phyloP scores from a whole-genome alignment of 2,113 vertebrate species.

The Choloepus hoffmanni region DNA sequence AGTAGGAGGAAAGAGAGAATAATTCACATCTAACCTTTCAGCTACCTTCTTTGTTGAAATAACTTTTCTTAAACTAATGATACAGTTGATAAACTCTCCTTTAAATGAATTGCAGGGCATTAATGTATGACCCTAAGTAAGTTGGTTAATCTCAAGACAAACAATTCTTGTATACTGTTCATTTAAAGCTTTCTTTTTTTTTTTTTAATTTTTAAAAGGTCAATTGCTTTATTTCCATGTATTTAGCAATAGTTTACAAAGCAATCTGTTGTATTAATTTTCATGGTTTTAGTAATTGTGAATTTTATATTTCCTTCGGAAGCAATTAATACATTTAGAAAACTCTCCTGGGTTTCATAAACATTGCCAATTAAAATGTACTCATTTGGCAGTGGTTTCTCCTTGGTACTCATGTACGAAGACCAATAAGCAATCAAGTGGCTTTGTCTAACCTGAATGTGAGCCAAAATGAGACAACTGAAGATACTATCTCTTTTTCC shows the following conservation, averaged over 20 bases:
- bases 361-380: constrained; percentile 75
- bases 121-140: constrained; percentile 24
- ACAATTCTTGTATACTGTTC: constrained; percentile 51
- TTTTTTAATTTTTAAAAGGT: constrained; percentile 71
- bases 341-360: constrained; percentile 76
- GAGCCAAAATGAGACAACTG: constrained; percentile 57
- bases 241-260: constrained; percentile 79
- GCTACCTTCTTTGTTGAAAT: constrained; percentile 61
- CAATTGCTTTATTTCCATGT: constrained; percentile 77
- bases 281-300: constrained; percentile 76
- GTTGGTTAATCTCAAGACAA: constrained; percentile 64
- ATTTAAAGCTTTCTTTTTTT: constrained; percentile 39
- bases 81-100: constrained; percentile 40
- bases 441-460: constrained; percentile 70
- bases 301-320: constrained; percentile 82
- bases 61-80: constrained; percentile 69
- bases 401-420: constrained; percentile 51
- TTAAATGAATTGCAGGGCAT: not conserved
- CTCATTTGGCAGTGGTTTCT: constrained; percentile 73
- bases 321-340: constrained; percentile 82
- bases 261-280: constrained; percentile 75
- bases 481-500: constrained; percentile 31
- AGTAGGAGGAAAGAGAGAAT: constrained; percentile 22
- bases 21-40: constrained; percentile 64
- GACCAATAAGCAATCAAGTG: constrained; percentile 42